Conservation (phyloP, 2,797 vertebrate species). For the Thalassophryne amazonica region DNA sequence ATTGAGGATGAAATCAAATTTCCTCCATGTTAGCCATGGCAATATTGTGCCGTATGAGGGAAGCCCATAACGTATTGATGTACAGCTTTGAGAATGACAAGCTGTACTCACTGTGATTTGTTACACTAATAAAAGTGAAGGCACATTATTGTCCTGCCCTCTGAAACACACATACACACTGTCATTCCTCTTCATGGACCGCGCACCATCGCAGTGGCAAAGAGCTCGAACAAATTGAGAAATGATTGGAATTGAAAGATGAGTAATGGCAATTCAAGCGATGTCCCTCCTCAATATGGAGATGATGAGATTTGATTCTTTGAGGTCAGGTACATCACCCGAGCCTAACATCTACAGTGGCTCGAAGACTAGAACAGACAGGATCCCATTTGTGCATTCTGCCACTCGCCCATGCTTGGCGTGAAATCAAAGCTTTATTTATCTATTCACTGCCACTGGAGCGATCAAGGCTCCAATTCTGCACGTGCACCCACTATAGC, state of each 20-base stretch:
- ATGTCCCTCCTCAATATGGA: conserved; percentile 71
- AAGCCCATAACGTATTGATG: conserved; percentile 65
- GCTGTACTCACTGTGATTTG: conserved; percentile 74
- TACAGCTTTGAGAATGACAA: conserved; percentile 69
- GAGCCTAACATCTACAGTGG: conserved; percentile 49
- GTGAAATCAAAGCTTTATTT: conserved; percentile 60
- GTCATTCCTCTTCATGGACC: conserved; percentile 64
- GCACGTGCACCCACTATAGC: neutral
- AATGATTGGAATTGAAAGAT: conserved; percentile 81
- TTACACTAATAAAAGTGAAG: conserved; percentile 74
- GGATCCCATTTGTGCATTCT: conserved; percentile 42
- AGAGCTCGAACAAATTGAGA: conserved; percentile 77
- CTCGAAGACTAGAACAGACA: conserved; percentile 47
- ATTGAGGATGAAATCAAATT: conserved; percentile 68
- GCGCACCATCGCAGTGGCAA: conserved; percentile 74
- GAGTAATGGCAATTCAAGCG: conserved; percentile 73
- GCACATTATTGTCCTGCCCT: conserved; percentile 64
- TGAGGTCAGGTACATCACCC: conserved; percentile 74
- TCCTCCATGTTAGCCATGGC: conserved; percentile 64
- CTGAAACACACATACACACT: conserved; percentile 44
- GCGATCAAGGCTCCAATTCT: conserved; percentile 24
- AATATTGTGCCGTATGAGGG: conserved; percentile 61
- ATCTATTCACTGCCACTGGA: conserved; percentile 34
- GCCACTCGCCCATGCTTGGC: conserved; percentile 23
- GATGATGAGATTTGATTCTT: conserved; percentile 78